Conservation (phyloP, 37 sponge, comb jelly and placozoan species). For the Agelas oroides region DNA sequence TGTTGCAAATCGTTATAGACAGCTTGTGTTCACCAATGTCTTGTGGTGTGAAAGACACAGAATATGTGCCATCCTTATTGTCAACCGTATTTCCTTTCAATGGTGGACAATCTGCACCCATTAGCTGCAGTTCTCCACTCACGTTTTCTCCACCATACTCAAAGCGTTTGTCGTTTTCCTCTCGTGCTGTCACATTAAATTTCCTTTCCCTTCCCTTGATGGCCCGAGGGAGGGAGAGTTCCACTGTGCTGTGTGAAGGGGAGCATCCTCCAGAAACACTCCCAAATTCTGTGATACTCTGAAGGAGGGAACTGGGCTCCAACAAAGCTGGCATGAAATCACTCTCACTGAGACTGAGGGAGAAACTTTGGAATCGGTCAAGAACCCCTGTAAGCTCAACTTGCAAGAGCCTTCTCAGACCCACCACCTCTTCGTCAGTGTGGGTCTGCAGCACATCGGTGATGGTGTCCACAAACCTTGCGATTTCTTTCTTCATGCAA, state of each 20-base stretch:
- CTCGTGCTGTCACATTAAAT: not conserved
- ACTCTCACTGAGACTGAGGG: not conserved
- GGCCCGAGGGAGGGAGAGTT: not conserved
- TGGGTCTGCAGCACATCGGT: not conserved
- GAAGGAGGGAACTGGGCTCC: not conserved
- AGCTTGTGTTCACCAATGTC: conserved; percentile 7
- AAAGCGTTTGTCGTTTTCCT: not conserved
- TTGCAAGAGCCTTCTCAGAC: not conserved
- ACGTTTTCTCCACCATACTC: not conserved
- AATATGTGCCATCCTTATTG: conserved; percentile 15
- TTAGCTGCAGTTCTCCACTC: not conserved
- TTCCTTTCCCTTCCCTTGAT: not conserved
- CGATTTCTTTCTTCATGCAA: not conserved
- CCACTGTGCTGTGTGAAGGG: not conserved
- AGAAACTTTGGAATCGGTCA: not conserved
- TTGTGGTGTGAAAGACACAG: not conserved
- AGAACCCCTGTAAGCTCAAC: not conserved
- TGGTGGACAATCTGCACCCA: not conserved
- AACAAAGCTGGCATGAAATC: not conserved
- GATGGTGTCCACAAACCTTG: not conserved
- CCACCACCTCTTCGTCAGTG: conserved; percentile 5
- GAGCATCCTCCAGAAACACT: conserved; percentile 2
- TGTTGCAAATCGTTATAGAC: not conserved
- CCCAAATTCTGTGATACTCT: not conserved
- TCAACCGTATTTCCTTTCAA: not conserved